Evolutionary conservation across 2,113 vertebrate genomes (phyloP).

Genomic region (Dicerorhinus sumatrensis): DNA sequence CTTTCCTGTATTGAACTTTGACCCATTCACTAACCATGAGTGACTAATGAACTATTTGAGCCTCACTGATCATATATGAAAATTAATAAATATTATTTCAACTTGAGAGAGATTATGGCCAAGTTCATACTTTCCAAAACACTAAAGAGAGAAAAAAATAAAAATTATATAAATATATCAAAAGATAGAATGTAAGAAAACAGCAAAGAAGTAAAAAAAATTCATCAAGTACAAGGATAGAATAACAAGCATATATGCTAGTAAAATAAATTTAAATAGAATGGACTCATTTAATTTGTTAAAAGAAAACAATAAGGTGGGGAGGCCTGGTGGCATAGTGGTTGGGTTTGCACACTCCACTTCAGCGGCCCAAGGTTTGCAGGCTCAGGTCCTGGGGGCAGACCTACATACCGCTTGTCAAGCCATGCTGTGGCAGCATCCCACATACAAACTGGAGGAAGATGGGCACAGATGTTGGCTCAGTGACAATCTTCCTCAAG

Average conservation of each 20-base stretch:
- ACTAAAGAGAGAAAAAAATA: background rate
- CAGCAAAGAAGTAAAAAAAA: background rate
- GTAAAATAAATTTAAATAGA: background rate
- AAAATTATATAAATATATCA: background rate
- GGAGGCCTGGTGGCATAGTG: no score
- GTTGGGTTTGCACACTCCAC: no score
- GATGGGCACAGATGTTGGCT: no score
- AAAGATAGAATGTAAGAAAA: background rate
- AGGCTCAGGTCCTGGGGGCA: no score
- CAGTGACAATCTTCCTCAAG: no score
- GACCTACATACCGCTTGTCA: no score
- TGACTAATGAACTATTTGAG: background rate
- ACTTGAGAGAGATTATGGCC: background rate
- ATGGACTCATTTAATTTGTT: background rate
- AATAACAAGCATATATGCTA: background rate
- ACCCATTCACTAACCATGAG: background rate
- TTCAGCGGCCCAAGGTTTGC: no score
- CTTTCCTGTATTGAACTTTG: background rate
- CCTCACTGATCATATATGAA: background rate
- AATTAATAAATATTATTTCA: background rate
- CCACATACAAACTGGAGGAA: no score
- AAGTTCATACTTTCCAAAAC: background rate
- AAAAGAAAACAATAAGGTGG: background rate
- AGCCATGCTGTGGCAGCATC: no score
- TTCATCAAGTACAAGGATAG: background rate